These are phyloP conservation scores for Urophycis tenuis DNA, from an alignment of 2,797 vertebrate genomes.

Conservation along the genomic window DNA sequence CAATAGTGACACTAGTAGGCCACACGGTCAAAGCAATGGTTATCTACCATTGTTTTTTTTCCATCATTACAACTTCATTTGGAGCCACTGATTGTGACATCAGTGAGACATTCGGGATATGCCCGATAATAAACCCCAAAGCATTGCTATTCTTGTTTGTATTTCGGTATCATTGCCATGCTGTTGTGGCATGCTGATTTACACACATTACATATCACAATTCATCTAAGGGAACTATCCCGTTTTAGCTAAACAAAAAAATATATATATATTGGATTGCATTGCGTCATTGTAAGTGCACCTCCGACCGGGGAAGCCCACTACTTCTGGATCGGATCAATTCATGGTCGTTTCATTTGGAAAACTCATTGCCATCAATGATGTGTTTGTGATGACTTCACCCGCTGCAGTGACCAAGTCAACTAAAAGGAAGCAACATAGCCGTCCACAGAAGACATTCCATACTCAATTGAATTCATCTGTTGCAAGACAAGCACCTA, in stretches of 20 bases:
- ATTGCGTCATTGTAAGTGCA: neutral
- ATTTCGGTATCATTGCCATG: neutral
- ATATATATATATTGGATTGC: neutral
- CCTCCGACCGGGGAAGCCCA: no score
- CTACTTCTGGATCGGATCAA: neutral
- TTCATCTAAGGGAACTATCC: neutral
- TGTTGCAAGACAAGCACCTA: neutral
- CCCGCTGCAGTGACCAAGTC: neutral
- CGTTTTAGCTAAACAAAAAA: neutral
- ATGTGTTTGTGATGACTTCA: neutral
- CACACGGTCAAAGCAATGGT: neutral
- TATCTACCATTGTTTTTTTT: neutral
- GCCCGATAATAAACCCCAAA: no score
- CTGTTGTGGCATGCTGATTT: no score
- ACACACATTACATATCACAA: neutral
- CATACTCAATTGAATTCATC: neutral
- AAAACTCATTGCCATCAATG: neutral
- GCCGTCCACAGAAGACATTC: no score
- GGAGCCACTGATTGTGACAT: neutral
- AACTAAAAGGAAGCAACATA: neutral
- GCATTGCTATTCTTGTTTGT: no score
- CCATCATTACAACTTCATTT: neutral
- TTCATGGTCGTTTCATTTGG: neutral
- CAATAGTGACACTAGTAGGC: neutral
- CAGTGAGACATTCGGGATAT: no score